phyloP scores from a whole-genome alignment of 2,113 vertebrate species.

The Epinephelus fuscoguttatus region DNA sequence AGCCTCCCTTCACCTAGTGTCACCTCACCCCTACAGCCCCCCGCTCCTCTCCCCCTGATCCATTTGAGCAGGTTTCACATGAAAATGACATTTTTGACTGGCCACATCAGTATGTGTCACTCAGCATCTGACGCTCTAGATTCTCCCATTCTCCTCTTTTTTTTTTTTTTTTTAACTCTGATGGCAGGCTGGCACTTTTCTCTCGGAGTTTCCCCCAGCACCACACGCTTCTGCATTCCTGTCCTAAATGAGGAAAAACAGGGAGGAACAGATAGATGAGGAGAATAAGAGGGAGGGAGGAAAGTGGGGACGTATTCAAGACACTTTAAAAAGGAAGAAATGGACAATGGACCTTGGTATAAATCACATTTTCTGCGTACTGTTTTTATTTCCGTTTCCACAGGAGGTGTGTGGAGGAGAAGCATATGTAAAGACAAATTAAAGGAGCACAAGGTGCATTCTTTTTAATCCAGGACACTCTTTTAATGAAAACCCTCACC shows the following conservation, averaged over 20 bases:
- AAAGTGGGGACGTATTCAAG: constrained; percentile 8
- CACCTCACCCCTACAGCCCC: constrained; percentile 29
- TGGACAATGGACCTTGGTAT: constrained; percentile 15
- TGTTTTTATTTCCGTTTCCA: constrained; percentile 5
- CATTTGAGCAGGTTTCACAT: constrained; percentile 81
- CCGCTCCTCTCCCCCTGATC: constrained; percentile 54
- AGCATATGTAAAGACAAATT: constrained; percentile 32
- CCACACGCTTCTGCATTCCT: constrained; percentile 44
- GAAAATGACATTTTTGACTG: constrained; percentile 89
- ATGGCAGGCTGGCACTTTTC: constrained; percentile 55
- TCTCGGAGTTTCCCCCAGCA: constrained; percentile 14
- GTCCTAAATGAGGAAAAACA: constrained; percentile 23
- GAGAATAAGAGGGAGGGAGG: constrained; percentile 1
- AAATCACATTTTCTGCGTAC: constrained; percentile 26
- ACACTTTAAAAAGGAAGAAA: constrained; percentile 17
- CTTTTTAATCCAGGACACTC: constrained; percentile 43
- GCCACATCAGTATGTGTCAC: constrained; percentile 86
- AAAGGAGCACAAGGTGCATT: constrained; percentile 46
- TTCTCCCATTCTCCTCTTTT: constrained; percentile 72
- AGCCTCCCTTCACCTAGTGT: constrained; percentile 31
- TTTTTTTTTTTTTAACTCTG: constrained; percentile 68
- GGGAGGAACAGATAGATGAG: constrained; percentile 1
- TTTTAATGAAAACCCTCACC: constrained; percentile 65
- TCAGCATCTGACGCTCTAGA: constrained; percentile 79
- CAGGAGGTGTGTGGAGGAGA: constrained; percentile 34